Base-by-base conservation (phyloP, 2,888 invertebrate genomes). In the Lycocerus yunnanus region DNA sequence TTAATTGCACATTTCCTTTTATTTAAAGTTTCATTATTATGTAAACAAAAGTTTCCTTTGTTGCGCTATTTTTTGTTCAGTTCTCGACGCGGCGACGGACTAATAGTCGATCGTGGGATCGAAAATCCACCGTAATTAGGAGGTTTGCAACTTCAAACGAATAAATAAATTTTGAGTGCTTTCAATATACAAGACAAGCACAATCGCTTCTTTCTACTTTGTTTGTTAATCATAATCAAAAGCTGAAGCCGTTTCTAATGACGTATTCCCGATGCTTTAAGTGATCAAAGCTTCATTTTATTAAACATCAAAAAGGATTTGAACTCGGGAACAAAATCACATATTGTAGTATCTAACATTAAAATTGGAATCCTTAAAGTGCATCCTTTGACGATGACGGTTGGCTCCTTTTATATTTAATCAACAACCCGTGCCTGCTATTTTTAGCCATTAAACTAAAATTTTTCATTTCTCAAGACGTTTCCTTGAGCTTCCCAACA, bases 1-100 rank as follows among this genome's bases (percentile, higher is more conserved):
- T 82, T 82, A 82, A 82, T 81, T 82, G 80, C 81, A 72, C 79
- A 78, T 81, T 82, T 82, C 81, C 80, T 80, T 43, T 81, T 81
- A 82, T 82, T 81, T 82, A 82, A 76, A 76, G 77, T 72, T 70
- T 77, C 79, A 79, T 80, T 80, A 81, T 81, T 81, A 78, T 78
- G 78, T 80, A 80, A 81, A 80, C 79, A 80, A 79, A 80, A 75
- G 77, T 71, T 75, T 72, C 79, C 63, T 68, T 68, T 76, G 63
- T 75, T 60, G 69, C 59, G 69, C 69, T 72, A 74, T 77, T 76
- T 68, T 71, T 73, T 74, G 73, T 65, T 67, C 74, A 74, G 72
- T 72, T 18, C 69, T 63, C 59, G 60, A 13, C 69, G 16, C 66
- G 24, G 65, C 68, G 63, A 69, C 21, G 58, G 11, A 66, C 11